Evolutionary conservation across 2,797 vertebrate species (phyloP), one percentile per base, ranked within the genome.

Genomic region (Lemur catta): DNA sequence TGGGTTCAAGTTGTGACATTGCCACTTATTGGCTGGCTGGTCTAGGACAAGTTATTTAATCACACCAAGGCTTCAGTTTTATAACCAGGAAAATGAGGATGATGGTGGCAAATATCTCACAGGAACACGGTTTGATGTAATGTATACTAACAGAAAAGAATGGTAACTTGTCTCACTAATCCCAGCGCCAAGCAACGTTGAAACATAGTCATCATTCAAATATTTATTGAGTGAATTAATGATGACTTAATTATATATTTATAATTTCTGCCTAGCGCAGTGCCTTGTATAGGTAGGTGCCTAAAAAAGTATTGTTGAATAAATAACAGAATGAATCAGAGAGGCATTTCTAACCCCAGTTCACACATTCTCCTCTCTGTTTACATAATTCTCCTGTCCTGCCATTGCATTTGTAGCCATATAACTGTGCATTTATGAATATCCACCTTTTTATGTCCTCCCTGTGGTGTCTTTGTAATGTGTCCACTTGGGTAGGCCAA

Each of bases 181-280:
- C 15, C 48, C 35, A 67, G 38, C 1, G 61, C 11, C 14, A 82
- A 69, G 33, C 10, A 84, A 90, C 46, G 17, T 18, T 13, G 0
- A 33, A 96, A 75, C 18, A 61, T 2, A 75, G 17, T 74, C 22
- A 85, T 84, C 69, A 55, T 8, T 92, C 74, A 90, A 89, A 55
- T 95, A 89, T 75, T 79, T 88, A 26, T 50, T 95, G 11, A 89
- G 7, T 69, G 2, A 79, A 86, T 91, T 80, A 86, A 50, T 84
- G 55, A 61, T 91, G 41, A 67, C 10, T 26, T 87, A 94, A 90
- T 61, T 87, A 24, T 9, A 48, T 84, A 85, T 67, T 93, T 79
- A 72, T 82, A 85, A 63, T 43, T 92, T 92, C 57, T 84, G 63
- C 2, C 15, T 24, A 59, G 14, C 2, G 69, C 1, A 52, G 48